These are phyloP conservation scores for Telmatherina bonti DNA, from an alignment of 2,797 vertebrate genomes.

Conservation along the genomic window DNA sequence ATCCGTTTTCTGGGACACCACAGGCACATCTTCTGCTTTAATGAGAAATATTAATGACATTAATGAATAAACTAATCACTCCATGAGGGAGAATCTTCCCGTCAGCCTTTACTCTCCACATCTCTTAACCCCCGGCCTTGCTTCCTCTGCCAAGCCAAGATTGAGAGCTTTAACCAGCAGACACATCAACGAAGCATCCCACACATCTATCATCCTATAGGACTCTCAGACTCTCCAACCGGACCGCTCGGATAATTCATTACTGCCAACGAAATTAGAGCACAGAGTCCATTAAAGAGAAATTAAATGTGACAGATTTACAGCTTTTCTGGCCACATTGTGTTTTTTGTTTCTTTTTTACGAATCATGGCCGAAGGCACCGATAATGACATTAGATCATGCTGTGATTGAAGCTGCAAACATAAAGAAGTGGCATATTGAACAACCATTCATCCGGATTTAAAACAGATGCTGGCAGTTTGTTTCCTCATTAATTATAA, in stretches of 20 bases:
- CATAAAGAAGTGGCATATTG: background rate
- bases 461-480: background rate
- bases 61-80: slow-evolving; percentile 74
- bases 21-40: slow-evolving; percentile 16
- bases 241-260: slow-evolving; percentile 72
- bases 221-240: slow-evolving; percentile 59
- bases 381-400: slow-evolving; percentile 31
- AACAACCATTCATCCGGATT: slow-evolving; percentile 17
- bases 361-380: slow-evolving; percentile 29
- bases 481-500: too few species aligned
- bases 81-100: slow-evolving; percentile 42
- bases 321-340: slow-evolving; percentile 40
- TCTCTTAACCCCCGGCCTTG: slow-evolving; percentile 4
- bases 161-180: slow-evolving; percentile 59
- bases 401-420: slow-evolving; percentile 18
- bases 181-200: slow-evolving; percentile 63
- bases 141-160: slow-evolving; percentile 37
- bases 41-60: slow-evolving; percentile 69
- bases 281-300: slow-evolving; percentile 69
- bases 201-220: slow-evolving; percentile 80
- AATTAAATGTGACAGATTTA: slow-evolving; percentile 67
- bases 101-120: slow-evolving; percentile 39
- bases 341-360: slow-evolving; percentile 23
- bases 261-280: slow-evolving; percentile 76
- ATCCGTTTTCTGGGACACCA: slow-evolving; percentile 26